Conservation (phyloP, 53 echinoderm and acorn worm genomes). For the Zoroaster sp. region DNA sequence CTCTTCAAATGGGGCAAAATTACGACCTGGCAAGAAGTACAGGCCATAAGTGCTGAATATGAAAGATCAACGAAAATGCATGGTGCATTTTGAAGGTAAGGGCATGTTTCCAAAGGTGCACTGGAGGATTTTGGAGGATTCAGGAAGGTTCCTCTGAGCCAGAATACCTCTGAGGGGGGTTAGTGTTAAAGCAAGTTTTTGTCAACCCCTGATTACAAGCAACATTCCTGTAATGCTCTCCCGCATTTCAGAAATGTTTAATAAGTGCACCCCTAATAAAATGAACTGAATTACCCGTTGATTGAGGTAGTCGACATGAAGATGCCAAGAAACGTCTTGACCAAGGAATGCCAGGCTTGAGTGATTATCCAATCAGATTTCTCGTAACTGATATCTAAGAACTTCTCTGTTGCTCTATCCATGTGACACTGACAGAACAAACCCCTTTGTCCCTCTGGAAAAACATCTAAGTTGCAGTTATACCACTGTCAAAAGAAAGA, state of each 20-base stretch:
- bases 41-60: no score
- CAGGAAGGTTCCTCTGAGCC: not conserved
- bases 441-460: conserved; percentile 58
- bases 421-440: conserved; percentile 70
- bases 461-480: conserved; percentile 64
- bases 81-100: no score
- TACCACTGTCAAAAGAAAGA: conserved; percentile 80
- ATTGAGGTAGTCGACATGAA: conserved; percentile 80
- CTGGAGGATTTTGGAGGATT: not conserved
- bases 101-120: not conserved
- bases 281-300: conserved; percentile 78
- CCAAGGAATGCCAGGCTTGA: conserved; percentile 79
- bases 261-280: no score
- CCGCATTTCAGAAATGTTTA: not conserved
- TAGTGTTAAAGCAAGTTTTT: no score
- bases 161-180: no score
- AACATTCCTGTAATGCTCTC: not conserved
- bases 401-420: conserved; percentile 67
- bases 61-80: no score
- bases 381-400: conserved; percentile 79
- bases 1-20: no score
- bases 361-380: conserved; percentile 92
- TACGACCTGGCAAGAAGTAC: no score
- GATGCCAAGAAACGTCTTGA: conserved; percentile 64
- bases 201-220: not conserved